Evolutionary conservation across 2,888 invertebrate species (phyloP), one percentile per base, ranked within the genome.

Genomic region (Noctua fimbriata): DNA sequence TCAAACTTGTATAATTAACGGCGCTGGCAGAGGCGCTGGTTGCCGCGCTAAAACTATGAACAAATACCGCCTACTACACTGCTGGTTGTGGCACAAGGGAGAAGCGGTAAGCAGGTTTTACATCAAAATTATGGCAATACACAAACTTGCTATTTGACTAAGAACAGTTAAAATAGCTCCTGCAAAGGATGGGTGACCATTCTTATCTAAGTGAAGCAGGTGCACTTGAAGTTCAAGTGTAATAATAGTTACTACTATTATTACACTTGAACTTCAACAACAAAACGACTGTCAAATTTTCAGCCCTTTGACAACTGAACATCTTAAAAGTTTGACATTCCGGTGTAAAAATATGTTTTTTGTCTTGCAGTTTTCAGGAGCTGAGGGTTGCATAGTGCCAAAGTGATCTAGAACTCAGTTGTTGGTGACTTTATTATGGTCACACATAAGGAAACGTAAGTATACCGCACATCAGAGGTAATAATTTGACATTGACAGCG

Each of bases 1-100:
- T 77, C 76, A 74, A 83, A 82, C 85, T 83, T 91, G 86, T 91
- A 82, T 89, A 90, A 88, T 88, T 92, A 92, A 91, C 92, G 89
- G 91, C 28, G 65, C 67, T 58, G 81, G 86, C 83, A 85, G 82
- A 89, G 81, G 83, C 87, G 86, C 69, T 77, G 85, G 86, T 87
- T 83, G 78, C 78, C 82, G 80, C 81, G 87, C 91, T 91, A 89
- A 90, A 86, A 87, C 85, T 80, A 78, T 80, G 83, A 69, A 84
- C 89, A 89, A 91, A 91, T 83, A 90, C 73, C 87, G 82, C 87
- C 76, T 81, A 66, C 79, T 44, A n/a, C 67, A 52, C 79, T 49
- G 24, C 58, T 49, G 12, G 0, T 0, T 14, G 28, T 36, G 71
- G 76, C 16, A 14, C 74, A 58, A 83, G 73, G 16, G 7, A 49